Base-by-base conservation (phyloP, 2,888 invertebrate species). In the Agrochola lychnidis region DNA sequence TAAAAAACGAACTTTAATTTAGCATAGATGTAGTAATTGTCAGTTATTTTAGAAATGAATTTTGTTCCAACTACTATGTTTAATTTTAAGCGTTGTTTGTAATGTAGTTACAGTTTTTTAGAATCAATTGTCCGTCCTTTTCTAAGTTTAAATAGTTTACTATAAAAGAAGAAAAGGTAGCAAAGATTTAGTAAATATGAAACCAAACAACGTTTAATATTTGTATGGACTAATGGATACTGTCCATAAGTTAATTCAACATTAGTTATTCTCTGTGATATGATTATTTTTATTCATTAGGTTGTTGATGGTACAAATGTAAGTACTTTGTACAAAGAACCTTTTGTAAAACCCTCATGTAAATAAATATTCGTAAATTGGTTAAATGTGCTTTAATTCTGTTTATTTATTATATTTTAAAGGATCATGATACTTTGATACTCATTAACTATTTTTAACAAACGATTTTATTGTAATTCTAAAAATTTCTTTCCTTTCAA, bases 201-300 rank as follows among this genome's bases (percentile, higher is more conserved):
- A 76, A 84, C 62, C 72, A 70, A 78, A 67, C 81, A 76, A 79
- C 73, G 67, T 85, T 82, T 82, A 76, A 42, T 66, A 73, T 64
- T 78, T 70, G 63, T 76, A 82, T 79, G 73, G 45, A 72, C 63
- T 63, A 63, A 69, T 67, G 70, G 66, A 74, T 59, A 67, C 74
- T 85, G 85, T 87, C 76, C 81, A 87, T 90, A 90, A 89, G 78
- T 89, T 91, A 82, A 91, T 92, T 92, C 87, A 92, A 92, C 90
- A 84, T 91, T 90, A 89, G 67, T 93, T 92, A 87, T 93, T 92
- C 92, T 93, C 96, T 96, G 96, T 96, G 96, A 96, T 96, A 96
- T 93, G 91, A 93, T 93, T 93, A 91, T 89, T 91, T 93, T 93
- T 66, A 68, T 68, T 90, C 90, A 90, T 90, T 93, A 92, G 89